Percentiles rank a stretch among this genome's conserved stretches.
Conservation (phyloP, 2,797 vertebrate genomes). For the Bradypodion pumilum region DNA sequence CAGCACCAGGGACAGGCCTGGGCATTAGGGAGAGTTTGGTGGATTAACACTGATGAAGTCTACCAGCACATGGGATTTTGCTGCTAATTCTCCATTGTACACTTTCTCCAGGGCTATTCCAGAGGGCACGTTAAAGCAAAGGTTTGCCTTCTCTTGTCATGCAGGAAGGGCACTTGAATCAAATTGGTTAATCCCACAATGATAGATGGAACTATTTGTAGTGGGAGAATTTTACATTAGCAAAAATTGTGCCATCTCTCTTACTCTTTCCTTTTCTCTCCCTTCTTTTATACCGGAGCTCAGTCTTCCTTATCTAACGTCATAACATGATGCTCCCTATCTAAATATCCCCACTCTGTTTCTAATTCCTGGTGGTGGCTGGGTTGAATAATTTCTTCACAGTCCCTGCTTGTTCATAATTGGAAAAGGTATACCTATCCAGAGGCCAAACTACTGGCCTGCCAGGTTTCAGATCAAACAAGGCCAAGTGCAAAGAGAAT, state of each 20-base stretch:
- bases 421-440: neutral
- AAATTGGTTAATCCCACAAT: neutral
- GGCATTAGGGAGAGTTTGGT: constrained; percentile 14
- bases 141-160: neutral
- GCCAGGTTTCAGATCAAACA: neutral
- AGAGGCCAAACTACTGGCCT: neutral
- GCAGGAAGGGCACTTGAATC: neutral
- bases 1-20: neutral
- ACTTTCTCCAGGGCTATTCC: neutral
- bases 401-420: neutral
- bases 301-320: neutral
- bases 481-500: neutral
- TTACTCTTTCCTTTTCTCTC: neutral
- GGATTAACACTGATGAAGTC: constrained; percentile 22
- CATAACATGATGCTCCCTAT: neutral
- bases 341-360: neutral
- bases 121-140: constrained; percentile 12
- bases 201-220: neutral
- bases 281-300: neutral
- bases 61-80: neutral
- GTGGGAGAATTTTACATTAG: neutral
- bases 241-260: neutral
- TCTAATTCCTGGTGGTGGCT: neutral
- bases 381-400: neutral
- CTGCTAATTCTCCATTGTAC: constrained; percentile 21